Evolutionary conservation across 2,113 vertebrate genomes (phyloP).

Genomic region (Monopterus albus): DNA sequence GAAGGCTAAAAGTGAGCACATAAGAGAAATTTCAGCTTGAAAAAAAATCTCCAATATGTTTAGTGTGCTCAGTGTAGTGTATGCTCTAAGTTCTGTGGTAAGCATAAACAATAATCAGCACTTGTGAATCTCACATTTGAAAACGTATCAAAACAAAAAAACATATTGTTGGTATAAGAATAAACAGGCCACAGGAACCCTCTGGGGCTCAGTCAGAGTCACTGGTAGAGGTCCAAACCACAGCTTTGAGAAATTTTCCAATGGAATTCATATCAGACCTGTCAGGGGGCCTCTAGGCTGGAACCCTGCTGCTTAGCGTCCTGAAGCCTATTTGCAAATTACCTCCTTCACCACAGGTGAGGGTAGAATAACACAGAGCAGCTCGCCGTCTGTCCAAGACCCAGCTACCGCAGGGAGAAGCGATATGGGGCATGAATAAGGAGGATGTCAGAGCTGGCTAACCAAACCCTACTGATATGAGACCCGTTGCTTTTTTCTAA

Average conservation of each 20-base stretch:
- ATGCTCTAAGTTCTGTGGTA: not conserved
- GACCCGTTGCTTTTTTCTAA: conserved; percentile 60
- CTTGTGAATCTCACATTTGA: conserved; percentile 21
- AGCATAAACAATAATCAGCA: not conserved
- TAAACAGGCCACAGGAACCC: conserved; percentile 31
- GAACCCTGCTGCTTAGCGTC: conserved; percentile 42
- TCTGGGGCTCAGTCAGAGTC: conserved; percentile 31
- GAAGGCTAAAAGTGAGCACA: conserved; percentile 29
- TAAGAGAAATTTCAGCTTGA: conserved; percentile 23
- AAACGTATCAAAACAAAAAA: conserved; percentile 8
- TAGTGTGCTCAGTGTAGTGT: not conserved
- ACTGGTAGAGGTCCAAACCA: conserved; percentile 66
- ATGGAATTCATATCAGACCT: conserved; percentile 61
- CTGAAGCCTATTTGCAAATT: conserved; percentile 70
- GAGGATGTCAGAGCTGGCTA: conserved; percentile 64
- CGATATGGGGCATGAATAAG: conserved; percentile 36
- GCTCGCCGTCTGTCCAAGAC: conserved; percentile 45
- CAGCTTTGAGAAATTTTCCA: conserved; percentile 64
- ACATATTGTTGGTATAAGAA: conserved; percentile 49
- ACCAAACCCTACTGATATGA: conserved; percentile 56
- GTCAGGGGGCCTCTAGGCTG: conserved; percentile 48
- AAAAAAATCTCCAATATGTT: too few species aligned
- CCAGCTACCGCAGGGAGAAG: conserved; percentile 49
- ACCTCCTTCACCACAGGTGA: conserved; percentile 46
- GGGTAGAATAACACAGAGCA: conserved; percentile 69